Evolutionary conservation across 1,140 invertebrate species (phyloP).

Genomic region (Hermatobates lingyangjiaoensis): DNA sequence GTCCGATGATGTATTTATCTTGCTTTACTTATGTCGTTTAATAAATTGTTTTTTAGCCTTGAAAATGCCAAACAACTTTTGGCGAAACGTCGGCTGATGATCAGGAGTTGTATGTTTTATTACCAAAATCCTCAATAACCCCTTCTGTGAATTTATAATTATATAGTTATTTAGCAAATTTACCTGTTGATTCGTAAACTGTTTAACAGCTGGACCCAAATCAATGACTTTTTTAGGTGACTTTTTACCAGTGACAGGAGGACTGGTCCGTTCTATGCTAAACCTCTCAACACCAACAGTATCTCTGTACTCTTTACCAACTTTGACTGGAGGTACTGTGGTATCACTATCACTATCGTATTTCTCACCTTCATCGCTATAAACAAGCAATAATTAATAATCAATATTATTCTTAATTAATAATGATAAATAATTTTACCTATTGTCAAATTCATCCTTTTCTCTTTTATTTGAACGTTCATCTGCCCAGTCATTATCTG

Average conservation of each 20-base stretch:
- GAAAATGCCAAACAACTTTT: too few species aligned
- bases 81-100: too few species aligned
- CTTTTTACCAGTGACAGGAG: background rate
- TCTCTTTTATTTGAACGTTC: slow-evolving; percentile 9
- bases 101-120: too few species aligned
- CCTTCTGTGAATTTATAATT: too few species aligned
- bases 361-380: slow-evolving; percentile 36
- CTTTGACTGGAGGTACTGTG: slow-evolving; percentile 22
- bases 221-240: background rate
- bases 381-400: slow-evolving; percentile 4
- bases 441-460: slow-evolving; percentile 11
- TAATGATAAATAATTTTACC: background rate
- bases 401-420: background rate
- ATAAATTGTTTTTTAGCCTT: too few species aligned
- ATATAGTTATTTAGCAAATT: too few species aligned
- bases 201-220: background rate
- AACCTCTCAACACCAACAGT: too few species aligned
- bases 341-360: slow-evolving; percentile 42
- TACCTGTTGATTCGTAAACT: background rate
- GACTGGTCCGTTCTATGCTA: too few species aligned
- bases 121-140: too few species aligned
- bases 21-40: too few species aligned
- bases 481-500: slow-evolving; percentile 9
- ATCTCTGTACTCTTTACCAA: slow-evolving; percentile 31
- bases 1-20: too few species aligned